Evolutionary conservation across 2,113 vertebrate species (phyloP), one percentile per base, ranked within the genome.

Genomic region (Cettia cetti): DNA sequence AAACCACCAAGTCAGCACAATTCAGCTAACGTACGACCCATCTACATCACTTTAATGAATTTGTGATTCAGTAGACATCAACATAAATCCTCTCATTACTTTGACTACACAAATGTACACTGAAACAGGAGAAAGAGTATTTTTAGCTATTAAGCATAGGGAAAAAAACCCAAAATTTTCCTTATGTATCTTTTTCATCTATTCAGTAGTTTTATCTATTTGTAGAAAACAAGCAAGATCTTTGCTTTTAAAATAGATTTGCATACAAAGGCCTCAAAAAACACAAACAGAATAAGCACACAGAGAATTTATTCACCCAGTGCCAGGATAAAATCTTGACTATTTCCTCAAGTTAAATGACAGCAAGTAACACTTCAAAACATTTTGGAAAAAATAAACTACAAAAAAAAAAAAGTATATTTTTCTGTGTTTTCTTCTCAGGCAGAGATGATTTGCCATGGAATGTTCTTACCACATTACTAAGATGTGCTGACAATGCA

Each of bases 1-100:
- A 28, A 95, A 82, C 23, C 31, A 66, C 31, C 23, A 79, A 81
- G 22, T 86, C 52, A 80, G 76, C 76, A 92, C 15, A 81, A 54
- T 39, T 61, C 56, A 79, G 39, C 40, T 82, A n/a, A 31, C 22
- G 23, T 37, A 68, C 82, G 53, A 61, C 35, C 57, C 53, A 65
- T 82, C 35, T 40, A 47, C 22, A 33, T 35, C 15, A 42, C 19
- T 91, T 68, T 13, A 81, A 74, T 60, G 28, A 91, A 76, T 61
- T 26, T 13, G 1, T 71, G 24, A 35, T 79, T 56, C 1, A 2
- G 39, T 1, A 78, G 53, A 71, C 49, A 57, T 24, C 0, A 0
- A 78, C n/a, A 76, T 37, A 89, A 89, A 78, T 33, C 15, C 20
- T 74, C 22, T 81, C 1, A 4, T 77, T 70, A 83, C 61, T 84